Conservation (phyloP, 2,113 vertebrate species). For the Strigops habroptila region DNA sequence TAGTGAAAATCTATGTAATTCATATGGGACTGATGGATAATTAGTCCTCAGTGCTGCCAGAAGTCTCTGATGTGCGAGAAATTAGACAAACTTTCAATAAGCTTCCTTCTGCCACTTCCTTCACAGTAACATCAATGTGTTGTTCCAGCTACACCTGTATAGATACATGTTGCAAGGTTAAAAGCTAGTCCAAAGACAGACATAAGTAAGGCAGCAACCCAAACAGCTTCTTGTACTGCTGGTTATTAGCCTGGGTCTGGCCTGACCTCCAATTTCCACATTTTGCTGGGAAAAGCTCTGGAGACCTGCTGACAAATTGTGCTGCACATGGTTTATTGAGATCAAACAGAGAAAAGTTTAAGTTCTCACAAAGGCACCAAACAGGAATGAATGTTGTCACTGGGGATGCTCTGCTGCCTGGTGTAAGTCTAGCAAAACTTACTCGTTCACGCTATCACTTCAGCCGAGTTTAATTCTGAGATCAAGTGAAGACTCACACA, state of each 20-base stretch:
- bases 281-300: neutral
- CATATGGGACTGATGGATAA: neutral
- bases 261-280: neutral
- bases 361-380: neutral
- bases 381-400: neutral
- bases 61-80: neutral
- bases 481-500: neutral
- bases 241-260: neutral
- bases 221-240: neutral
- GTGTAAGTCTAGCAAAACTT: neutral
- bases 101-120: neutral
- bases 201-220: neutral
- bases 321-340: neutral
- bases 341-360: neutral
- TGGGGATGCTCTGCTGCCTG: neutral
- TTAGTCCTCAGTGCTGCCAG: fast-evolving
- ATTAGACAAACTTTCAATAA: neutral
- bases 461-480: neutral
- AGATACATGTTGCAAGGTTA: neutral
- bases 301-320: neutral
- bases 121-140: neutral
- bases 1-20: neutral
- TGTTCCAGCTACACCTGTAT: fast-evolving
- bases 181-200: neutral
- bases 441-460: neutral